Conservation (phyloP, 1,140 invertebrate genomes). For the Samia ricini region DNA sequence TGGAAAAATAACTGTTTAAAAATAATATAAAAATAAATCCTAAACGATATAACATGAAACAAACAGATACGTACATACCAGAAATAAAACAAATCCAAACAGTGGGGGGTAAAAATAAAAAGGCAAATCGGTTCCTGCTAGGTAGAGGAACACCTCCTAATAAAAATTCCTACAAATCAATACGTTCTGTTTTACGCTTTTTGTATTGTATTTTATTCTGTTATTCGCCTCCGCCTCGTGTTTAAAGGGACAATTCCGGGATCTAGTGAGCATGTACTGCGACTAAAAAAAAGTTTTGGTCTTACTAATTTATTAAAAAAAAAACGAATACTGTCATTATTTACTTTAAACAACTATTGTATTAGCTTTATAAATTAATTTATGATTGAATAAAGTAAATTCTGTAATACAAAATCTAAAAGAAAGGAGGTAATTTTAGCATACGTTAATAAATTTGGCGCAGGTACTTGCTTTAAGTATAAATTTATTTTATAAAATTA, state of each 20-base stretch:
- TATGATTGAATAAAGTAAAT: no score
- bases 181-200: slow-evolving; percentile 71
- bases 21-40: neutral
- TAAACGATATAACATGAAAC: neutral
- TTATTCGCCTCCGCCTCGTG: slow-evolving; percentile 65
- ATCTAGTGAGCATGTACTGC: slow-evolving; percentile 37
- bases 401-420: no score
- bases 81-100: neutral
- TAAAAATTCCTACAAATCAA: slow-evolving; percentile 76
- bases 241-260: slow-evolving; percentile 73
- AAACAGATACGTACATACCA: neutral
- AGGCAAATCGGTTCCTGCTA: slow-evolving; percentile 38
- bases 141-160: slow-evolving; percentile 57
- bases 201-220: slow-evolving; percentile 74
- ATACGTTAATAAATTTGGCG: no score
- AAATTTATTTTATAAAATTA: no score
- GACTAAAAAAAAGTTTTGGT: slow-evolving; percentile 31
- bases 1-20: no score
- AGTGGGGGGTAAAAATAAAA: slow-evolving; percentile 46
- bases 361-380: no score
- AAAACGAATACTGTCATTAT: no score
- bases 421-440: no score
- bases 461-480: no score
- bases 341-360: slow-evolving; percentile 3
- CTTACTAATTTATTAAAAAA: slow-evolving; percentile 14